phyloP scores from a whole-genome alignment of 2,113 vertebrate species.

The Solea solea region DNA sequence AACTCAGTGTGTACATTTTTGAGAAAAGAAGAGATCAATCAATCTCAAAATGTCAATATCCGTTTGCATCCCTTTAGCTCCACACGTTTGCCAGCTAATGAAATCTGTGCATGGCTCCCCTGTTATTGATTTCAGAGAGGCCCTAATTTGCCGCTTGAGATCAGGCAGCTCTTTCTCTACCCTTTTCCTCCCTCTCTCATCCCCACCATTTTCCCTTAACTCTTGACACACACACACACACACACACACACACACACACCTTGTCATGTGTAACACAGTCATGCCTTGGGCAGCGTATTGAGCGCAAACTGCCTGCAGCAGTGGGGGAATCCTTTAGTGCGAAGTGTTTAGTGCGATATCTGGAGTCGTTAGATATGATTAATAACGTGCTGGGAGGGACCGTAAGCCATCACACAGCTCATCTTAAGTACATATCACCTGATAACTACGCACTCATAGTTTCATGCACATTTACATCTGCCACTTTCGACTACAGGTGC shows the following conservation, averaged over 20 bases:
- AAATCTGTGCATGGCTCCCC: constrained; percentile 79
- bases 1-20: constrained; percentile 79
- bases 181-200: constrained; percentile 16
- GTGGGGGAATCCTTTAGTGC: constrained; percentile 69
- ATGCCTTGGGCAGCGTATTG: constrained; percentile 75
- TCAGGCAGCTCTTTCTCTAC: constrained; percentile 59
- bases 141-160: constrained; percentile 86
- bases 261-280: constrained; percentile 55
- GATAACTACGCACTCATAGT: constrained; percentile 60
- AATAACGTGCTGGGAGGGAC: constrained; percentile 66
- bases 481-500: constrained; percentile 43
- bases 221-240: constrained; percentile 2
- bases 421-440: constrained; percentile 67
- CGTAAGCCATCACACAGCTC: constrained; percentile 65
- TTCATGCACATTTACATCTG: constrained; percentile 50
- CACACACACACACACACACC: constrained; percentile 34
- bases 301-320: constrained; percentile 54
- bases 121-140: constrained; percentile 83
- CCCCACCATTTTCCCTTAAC: constrained; percentile 18
- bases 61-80: constrained; percentile 88
- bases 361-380: constrained; percentile 78
- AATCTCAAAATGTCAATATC: constrained; percentile 87
- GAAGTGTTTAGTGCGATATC: constrained; percentile 76
- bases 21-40: constrained; percentile 87
- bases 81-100: constrained; percentile 83